phyloP scores from a whole-genome alignment of 1,140 invertebrate genomes.

The Leptoteleia sp. region DNA sequence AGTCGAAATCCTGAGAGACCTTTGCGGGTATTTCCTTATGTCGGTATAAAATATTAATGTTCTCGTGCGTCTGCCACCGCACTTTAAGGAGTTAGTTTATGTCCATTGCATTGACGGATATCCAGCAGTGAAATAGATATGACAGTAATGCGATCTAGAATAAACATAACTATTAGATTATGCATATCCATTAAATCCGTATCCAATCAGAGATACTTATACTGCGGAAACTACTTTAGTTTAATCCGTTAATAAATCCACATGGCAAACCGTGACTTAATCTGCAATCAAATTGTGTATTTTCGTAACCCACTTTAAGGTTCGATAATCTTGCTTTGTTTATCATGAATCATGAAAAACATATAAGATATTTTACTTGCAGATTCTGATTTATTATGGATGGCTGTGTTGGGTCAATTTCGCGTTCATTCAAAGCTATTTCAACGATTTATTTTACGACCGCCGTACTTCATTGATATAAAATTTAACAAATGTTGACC shows the following conservation, averaged over 20 bases:
- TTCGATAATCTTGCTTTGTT: slow-evolving; percentile 21
- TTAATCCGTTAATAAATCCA: slow-evolving; percentile 41
- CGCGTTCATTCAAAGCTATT: no score
- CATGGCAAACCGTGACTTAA: slow-evolving; percentile 19
- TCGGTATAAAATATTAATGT: slow-evolving; percentile 25
- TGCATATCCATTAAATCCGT: slow-evolving; percentile 25
- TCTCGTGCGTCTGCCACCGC: background rate
- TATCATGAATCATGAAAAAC: background rate
- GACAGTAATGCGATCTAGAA: slow-evolving; percentile 28
- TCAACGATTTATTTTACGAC: no score
- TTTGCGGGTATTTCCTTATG: slow-evolving; percentile 5
- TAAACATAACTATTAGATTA: slow-evolving; percentile 47
- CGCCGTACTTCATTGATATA: no score
- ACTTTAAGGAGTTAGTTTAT: slow-evolving; percentile 35
- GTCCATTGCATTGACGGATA: slow-evolving; percentile 36
- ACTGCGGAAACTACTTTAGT: slow-evolving; percentile 12
- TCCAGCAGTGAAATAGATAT: slow-evolving; percentile 10
- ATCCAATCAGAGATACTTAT: slow-evolving; percentile 21
- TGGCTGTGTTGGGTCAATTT: background rate
- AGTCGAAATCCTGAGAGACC: slow-evolving; percentile 1
- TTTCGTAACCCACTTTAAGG: slow-evolving; percentile 30
- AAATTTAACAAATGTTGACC: no score
- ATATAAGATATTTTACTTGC: background rate
- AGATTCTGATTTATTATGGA: background rate
- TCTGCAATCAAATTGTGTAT: slow-evolving; percentile 21